These are phyloP conservation scores for Phaonia tiefii DNA, from an alignment of 2,888 invertebrate genomes.

Conservation along the genomic window DNA sequence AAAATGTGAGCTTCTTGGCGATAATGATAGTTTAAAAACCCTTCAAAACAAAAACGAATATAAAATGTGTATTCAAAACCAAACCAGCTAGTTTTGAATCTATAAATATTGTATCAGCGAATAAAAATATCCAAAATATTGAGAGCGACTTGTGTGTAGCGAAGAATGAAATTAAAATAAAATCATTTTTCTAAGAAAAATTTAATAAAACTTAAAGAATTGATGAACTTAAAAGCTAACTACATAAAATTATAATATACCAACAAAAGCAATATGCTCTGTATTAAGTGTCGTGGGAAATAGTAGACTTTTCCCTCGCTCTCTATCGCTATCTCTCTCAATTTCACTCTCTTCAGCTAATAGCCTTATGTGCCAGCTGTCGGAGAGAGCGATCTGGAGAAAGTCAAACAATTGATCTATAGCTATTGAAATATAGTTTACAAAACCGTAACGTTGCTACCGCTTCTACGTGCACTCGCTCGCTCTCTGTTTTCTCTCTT, in stretches of 20 bases:
- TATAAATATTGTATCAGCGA: too few species aligned
- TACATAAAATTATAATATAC: slow-evolving; percentile 49
- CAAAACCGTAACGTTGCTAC: slow-evolving; percentile 61
- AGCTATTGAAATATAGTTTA: slow-evolving; percentile 63
- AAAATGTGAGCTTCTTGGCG: too few species aligned
- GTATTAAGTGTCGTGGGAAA: not conserved
- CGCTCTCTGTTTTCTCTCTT: slow-evolving; percentile 2
- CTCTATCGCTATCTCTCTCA: not conserved
- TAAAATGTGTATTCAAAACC: not conserved
- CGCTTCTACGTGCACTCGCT: not conserved
- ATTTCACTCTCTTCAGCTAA: not conserved
- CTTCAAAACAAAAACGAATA: not conserved
- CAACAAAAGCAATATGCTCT: slow-evolving; percentile 68
- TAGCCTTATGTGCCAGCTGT: slow-evolving; percentile 6
- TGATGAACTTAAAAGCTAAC: slow-evolving; percentile 38
- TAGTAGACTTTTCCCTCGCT: not conserved
- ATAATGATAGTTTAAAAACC: not conserved
- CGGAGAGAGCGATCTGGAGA: slow-evolving; percentile 2
- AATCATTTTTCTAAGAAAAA: slow-evolving; percentile 45
- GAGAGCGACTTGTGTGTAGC: too few species aligned
- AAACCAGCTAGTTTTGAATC: not conserved
- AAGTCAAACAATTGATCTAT: slow-evolving; percentile 52
- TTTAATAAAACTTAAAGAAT: slow-evolving; percentile 1
- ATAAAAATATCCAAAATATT: not conserved
- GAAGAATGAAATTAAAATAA: slow-evolving; percentile 5